Evolutionary conservation across 1,140 invertebrate species (phyloP).

Genomic region (Agrypnia vestita): DNA sequence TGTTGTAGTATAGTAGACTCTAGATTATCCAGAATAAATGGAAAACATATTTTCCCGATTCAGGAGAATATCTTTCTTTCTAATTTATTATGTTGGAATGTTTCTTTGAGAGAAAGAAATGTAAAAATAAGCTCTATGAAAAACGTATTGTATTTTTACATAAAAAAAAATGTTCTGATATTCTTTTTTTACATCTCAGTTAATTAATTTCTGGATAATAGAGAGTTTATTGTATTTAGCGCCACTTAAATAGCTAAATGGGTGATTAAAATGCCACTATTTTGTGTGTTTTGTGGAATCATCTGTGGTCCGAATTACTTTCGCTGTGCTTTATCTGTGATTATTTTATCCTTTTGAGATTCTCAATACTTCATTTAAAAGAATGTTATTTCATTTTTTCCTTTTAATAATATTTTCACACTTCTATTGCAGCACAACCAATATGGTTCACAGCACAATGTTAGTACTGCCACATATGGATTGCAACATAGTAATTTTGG

Average conservation of each 20-base stretch:
- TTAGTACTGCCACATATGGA: constrained; percentile 64
- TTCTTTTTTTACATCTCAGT: background rate
- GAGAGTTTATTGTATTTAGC: too few species aligned
- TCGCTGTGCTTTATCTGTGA: constrained; percentile 8
- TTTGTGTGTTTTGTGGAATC: constrained; percentile 7
- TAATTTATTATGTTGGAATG: too few species aligned
- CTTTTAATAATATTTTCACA: constrained; percentile 33
- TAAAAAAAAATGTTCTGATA: background rate
- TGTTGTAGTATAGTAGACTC: too few species aligned
- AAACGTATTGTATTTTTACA: too few species aligned
- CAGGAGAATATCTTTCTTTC: too few species aligned
- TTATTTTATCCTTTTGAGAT: constrained; percentile 2
- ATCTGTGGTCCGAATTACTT: background rate
- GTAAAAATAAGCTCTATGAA: too few species aligned
- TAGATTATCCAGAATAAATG: too few species aligned
- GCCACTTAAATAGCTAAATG: too few species aligned
- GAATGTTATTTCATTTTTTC: constrained; percentile 18
- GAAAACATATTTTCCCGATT: too few species aligned
- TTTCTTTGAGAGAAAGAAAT: too few species aligned
- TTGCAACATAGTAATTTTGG: constrained; percentile 68
- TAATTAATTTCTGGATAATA: background rate
- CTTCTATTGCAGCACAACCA: constrained; percentile 70
- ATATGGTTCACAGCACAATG: constrained; percentile 76
- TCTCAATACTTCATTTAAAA: background rate
- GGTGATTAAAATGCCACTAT: background rate